phyloP scores from a whole-genome alignment of 2,888 invertebrate genomes.

The Odontothrips loti region DNA sequence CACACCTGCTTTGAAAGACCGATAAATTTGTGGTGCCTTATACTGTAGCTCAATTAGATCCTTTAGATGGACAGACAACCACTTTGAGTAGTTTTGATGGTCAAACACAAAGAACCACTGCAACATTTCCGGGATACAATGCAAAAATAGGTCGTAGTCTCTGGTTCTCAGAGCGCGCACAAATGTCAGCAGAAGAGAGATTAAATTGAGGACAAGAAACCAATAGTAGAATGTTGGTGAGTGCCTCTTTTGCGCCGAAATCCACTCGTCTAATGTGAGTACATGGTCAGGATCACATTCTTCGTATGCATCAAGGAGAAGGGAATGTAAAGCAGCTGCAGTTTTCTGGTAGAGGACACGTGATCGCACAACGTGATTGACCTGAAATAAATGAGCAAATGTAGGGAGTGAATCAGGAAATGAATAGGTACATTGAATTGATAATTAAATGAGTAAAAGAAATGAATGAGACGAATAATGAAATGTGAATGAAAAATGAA shows the following conservation, averaged over 20 bases:
- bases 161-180: neutral
- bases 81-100: slow-evolving; percentile 32
- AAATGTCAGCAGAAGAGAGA: slow-evolving; percentile 21
- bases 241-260: neutral
- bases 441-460: too few species aligned
- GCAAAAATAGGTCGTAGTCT: slow-evolving; percentile 25
- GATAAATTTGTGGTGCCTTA: slow-evolving; percentile 30
- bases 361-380: slow-evolving; percentile 16
- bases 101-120: slow-evolving; percentile 30
- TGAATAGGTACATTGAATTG: too few species aligned
- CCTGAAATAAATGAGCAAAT: neutral
- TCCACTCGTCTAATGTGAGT: slow-evolving; percentile 24
- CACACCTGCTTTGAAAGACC: neutral
- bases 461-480: too few species aligned
- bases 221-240: slow-evolving; percentile 21
- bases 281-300: neutral
- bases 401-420: too few species aligned
- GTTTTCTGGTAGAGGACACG: slow-evolving; percentile 24
- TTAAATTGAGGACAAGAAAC: slow-evolving; percentile 26
- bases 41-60: slow-evolving; percentile 31
- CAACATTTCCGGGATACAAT: slow-evolving; percentile 1
- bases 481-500: too few species aligned
- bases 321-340: neutral
- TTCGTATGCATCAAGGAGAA: neutral
- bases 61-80: slow-evolving; percentile 31